Conservation (phyloP, 2,113 vertebrate genomes). For the Clupea harengus region DNA sequence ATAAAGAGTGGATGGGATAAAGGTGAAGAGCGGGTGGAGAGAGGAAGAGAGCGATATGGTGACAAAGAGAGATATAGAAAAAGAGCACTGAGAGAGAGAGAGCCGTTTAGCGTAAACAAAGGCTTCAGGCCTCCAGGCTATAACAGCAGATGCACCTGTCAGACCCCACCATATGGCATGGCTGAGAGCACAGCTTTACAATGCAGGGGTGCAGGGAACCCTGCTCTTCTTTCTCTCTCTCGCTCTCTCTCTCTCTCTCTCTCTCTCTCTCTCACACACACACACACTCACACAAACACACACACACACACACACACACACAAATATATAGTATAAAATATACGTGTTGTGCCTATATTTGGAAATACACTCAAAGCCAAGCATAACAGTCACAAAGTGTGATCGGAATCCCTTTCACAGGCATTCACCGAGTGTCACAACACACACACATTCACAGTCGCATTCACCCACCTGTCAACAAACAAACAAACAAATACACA, state of each 20-base stretch:
- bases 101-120: conserved; percentile 66
- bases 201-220: background rate
- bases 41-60: background rate
- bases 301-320: conserved; percentile 10
- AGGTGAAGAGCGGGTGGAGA: background rate
- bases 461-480: background rate
- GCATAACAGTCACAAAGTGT: background rate
- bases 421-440: background rate
- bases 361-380: background rate
- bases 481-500: background rate
- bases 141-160: conserved; percentile 68
- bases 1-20: background rate
- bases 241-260: no score
- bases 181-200: conserved; percentile 33
- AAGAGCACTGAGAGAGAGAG: conserved; percentile 26
- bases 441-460: background rate
- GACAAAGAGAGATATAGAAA: background rate
- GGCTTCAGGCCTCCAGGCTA: conserved; percentile 54
- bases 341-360: background rate
- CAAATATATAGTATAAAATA: background rate
- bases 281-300: conserved; percentile 12
- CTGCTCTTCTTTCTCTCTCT: background rate
- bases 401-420: background rate
- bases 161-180: conserved; percentile 59
- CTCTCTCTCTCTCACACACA: background rate